Percentiles rank a stretch among this genome's conserved stretches.
Evolutionary conservation across 2,113 vertebrate genomes (phyloP).

Genomic region (Leptobrachium ailaonicum): DNA sequence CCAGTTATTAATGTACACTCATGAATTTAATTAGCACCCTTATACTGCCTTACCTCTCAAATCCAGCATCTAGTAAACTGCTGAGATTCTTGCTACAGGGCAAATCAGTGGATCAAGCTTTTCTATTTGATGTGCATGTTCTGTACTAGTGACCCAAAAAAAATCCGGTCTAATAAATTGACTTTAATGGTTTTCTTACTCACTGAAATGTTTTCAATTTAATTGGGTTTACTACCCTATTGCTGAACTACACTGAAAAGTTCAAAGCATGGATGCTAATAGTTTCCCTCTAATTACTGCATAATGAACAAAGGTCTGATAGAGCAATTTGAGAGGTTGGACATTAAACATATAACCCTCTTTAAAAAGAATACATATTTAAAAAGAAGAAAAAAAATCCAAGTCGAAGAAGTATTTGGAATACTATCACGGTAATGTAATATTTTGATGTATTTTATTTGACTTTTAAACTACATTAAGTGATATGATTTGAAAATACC

Average conservation of each 20-base stretch:
- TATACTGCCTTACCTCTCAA: slow-evolving; percentile 57
- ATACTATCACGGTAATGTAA: neutral
- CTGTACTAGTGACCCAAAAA: slow-evolving; percentile 67
- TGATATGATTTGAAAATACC: no score
- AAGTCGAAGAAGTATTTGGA: slow-evolving; percentile 13
- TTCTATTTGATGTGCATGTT: slow-evolving; percentile 69
- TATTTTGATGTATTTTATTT: neutral
- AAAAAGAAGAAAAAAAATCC: neutral
- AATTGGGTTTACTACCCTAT: slow-evolving; percentile 69
- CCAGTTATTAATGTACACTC: slow-evolving; percentile 59
- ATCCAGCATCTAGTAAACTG: slow-evolving; percentile 58
- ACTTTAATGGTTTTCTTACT: slow-evolving; percentile 69
- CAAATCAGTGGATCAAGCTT: slow-evolving; percentile 62
- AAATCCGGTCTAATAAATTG: slow-evolving; percentile 72
- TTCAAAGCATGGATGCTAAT: slow-evolving; percentile 72
- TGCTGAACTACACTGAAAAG: slow-evolving; percentile 71
- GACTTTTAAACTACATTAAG: neutral
- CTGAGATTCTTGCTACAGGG: slow-evolving; percentile 63
- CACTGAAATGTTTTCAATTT: slow-evolving; percentile 75
- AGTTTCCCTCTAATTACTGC: slow-evolving; percentile 71
- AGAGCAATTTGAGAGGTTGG: slow-evolving; percentile 68
- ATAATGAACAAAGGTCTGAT: slow-evolving; percentile 70
- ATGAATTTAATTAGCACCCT: slow-evolving; percentile 62
- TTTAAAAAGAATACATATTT: slow-evolving; percentile 58
- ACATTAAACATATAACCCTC: slow-evolving; percentile 58